Percentiles rank a stretch among this genome's conserved stretches.
Evolutionary conservation across 2,113 vertebrate genomes (phyloP).

Genomic region (Ictalurus furcatus): DNA sequence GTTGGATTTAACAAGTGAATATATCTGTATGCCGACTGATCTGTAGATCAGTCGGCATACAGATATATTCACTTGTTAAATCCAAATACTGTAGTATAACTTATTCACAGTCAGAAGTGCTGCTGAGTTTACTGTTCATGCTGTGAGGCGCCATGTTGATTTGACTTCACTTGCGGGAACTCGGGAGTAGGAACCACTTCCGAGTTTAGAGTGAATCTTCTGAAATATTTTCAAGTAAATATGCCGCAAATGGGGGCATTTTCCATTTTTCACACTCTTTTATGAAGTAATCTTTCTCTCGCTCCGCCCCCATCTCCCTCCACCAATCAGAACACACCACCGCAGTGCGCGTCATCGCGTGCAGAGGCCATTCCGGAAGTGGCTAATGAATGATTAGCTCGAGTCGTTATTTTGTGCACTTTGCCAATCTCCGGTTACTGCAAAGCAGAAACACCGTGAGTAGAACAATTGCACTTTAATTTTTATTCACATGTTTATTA

Average conservation of each 20-base stretch:
- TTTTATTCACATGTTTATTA: not conserved
- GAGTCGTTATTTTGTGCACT: not conserved
- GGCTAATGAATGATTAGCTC: slow-evolving; percentile 36
- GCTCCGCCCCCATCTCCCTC: not conserved
- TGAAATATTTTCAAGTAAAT: not conserved
- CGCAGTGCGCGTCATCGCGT: not conserved
- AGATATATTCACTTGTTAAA: no score
- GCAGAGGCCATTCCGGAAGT: slow-evolving; percentile 50
- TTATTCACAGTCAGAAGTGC: not conserved
- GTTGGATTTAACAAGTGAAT: not conserved
- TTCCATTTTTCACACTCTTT: not conserved
- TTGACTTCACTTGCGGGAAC: not conserved
- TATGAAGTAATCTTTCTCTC: not conserved
- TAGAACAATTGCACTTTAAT: not conserved
- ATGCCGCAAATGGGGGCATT: not conserved
- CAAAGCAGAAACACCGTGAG: not conserved
- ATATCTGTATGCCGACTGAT: not conserved
- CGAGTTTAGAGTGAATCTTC: not conserved
- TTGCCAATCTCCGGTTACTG: not conserved
- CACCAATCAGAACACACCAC: slow-evolving; percentile 67
- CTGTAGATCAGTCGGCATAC: no score
- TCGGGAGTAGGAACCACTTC: not conserved
- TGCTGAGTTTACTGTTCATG: not conserved
- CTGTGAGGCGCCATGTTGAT: not conserved
- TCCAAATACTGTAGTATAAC: no score